These are phyloP conservation scores for Drosophila sp. DNA, from an alignment of 1,140 invertebrate species.

Conservation along the genomic window DNA sequence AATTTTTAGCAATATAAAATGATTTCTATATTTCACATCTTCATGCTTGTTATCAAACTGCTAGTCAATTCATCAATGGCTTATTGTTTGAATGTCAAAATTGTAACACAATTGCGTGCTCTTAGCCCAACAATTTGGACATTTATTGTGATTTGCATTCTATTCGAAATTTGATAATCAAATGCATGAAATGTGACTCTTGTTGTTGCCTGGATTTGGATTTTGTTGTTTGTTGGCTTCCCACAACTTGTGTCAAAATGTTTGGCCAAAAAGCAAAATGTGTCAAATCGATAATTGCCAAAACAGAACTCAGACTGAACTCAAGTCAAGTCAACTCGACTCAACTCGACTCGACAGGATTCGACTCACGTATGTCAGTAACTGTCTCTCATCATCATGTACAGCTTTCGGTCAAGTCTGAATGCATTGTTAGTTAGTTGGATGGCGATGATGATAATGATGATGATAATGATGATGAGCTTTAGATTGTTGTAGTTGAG, in stretches of 20 bases:
- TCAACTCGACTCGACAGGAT: background rate
- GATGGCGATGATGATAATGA: conserved; percentile 10
- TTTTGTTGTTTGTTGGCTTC: background rate
- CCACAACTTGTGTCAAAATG: conserved; percentile 63
- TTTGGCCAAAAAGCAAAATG: conserved; percentile 65
- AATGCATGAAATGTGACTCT: conserved; percentile 42
- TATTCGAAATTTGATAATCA: conserved; percentile 43
- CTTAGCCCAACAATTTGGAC: conserved; percentile 27
- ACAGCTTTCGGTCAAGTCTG: conserved; percentile 11
- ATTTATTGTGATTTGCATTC: conserved; percentile 27
- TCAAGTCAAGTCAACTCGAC: too few species aligned
- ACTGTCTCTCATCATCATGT: conserved; percentile 4
- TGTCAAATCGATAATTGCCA: conserved; percentile 81
- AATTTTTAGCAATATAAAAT: too few species aligned
- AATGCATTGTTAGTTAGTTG: conserved; percentile 23
- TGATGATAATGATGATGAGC: conserved; percentile 22
- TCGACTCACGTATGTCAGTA: conserved; percentile 14
- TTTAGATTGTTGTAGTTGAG: conserved; percentile 5
- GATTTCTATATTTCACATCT: too few species aligned
- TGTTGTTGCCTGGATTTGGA: background rate
- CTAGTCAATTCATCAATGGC: conserved; percentile 24
- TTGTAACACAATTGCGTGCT: conserved; percentile 35
- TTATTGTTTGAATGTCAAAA: conserved; percentile 39
- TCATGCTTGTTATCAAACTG: conserved; percentile 1
- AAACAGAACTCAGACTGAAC: conserved; percentile 14